Conservation (phyloP, 2,888 invertebrate species). For the Rutpela maculata region DNA sequence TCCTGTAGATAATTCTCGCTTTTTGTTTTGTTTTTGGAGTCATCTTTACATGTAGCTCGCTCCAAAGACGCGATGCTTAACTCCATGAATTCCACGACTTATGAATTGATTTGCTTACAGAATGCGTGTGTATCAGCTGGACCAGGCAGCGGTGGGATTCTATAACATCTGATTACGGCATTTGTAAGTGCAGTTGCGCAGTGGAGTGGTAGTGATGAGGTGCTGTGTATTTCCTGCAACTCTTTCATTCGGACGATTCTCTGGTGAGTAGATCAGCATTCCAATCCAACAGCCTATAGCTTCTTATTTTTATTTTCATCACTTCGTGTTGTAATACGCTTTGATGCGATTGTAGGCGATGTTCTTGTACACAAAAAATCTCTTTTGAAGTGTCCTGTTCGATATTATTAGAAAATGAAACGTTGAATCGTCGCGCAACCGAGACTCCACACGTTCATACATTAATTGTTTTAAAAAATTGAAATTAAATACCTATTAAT, state of each 20-base stretch:
- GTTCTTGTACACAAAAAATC: neutral
- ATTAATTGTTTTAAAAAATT: no score
- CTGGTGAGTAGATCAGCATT: constrained; percentile 61
- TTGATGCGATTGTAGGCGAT: constrained; percentile 74
- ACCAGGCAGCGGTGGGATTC: constrained; percentile 33
- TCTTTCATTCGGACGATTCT: constrained; percentile 63
- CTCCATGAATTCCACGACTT: constrained; percentile 24
- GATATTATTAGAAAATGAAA: neutral
- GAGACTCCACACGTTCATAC: no score
- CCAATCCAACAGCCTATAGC: constrained; percentile 59
- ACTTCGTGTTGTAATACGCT: constrained; percentile 71
- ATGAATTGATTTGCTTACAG: constrained; percentile 43
- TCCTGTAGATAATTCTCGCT: neutral
- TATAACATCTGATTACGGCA: constrained; percentile 59
- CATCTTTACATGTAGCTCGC: neutral
- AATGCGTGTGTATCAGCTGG: constrained; percentile 37
- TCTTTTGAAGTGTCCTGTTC: no score
- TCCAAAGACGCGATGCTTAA: neutral
- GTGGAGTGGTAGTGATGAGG: constrained; percentile 65
- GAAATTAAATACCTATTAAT: no score
- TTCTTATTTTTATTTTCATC: constrained; percentile 62
- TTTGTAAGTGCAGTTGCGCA: constrained; percentile 67
- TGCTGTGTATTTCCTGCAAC: constrained; percentile 60
- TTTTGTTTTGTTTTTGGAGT: neutral
- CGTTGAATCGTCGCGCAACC: neutral